Evolutionary conservation across 2,113 vertebrate species (phyloP), one percentile per base, ranked within the genome.

Genomic region (Labrus mixtus): DNA sequence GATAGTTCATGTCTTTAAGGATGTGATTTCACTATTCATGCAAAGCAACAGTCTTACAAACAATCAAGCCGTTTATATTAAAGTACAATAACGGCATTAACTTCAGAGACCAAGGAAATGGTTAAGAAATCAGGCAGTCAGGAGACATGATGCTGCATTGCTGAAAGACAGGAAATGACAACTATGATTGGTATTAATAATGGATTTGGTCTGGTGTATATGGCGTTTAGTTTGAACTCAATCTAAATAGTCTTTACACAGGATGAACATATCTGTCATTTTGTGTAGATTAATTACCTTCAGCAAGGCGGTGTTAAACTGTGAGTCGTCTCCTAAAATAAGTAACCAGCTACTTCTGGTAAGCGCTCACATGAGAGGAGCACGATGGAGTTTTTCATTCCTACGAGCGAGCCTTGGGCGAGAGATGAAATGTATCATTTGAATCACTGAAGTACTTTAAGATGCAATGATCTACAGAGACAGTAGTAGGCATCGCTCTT

Each of bases 381-480:
- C 22, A 1, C 1, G 9, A 3, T 25, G 51, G 0, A n/a, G 13
- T 62, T 41, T 23, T 57, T 65, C 68, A 58, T 57, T 39, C 58
- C 46, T 10, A 33, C 51, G 65, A 67, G 41, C 19, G 19, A 45
- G 65, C 65, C 56, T 46, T 1, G 10, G 63, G 70, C 54, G 6
- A 68, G 53, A 59, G 29, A 76, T 50, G 23, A 67, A 55, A 63
- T 61, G 13, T 56, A 67, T 74, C 66, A 10, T 37, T 37, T 0
- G 15, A 23, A 43, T 64, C 23, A 22, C 2, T 23, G 46, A 59
- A 41, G 33, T 54, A n/a, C 22, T 55, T 68, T 17, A 59, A 63
- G 65, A 69, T 25, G 22, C 43, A 59, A 5, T 70, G 78, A 80
- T 80, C 56, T 56, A 69, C 50, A 77, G 54, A 73, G 69, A 71